These are phyloP conservation scores for Chaetorhynchus papuensis DNA, from an alignment of 2,113 vertebrate genomes.

Conservation along the genomic window DNA sequence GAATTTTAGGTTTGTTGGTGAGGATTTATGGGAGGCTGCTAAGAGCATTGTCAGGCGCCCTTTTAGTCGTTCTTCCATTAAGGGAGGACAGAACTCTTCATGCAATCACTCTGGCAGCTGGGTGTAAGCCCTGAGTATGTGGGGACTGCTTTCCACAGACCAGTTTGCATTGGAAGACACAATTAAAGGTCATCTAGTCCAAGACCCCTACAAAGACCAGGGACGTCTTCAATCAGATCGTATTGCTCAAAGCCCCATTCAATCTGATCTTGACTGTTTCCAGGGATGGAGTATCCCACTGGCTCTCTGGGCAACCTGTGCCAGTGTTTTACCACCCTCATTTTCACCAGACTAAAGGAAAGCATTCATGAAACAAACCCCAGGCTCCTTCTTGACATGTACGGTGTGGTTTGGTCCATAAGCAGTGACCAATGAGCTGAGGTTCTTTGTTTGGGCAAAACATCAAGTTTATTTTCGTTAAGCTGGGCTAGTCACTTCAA, in stretches of 20 bases:
- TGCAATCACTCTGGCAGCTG: not conserved
- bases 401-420: not conserved
- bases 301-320: too few species aligned
- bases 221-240: rapidly evolving
- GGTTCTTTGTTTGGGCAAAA: not conserved
- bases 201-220: not conserved
- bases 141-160: not conserved
- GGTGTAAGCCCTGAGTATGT: not conserved
- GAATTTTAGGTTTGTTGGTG: not conserved
- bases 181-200: not conserved
- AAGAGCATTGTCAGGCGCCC: not conserved
- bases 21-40: not conserved
- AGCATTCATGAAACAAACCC: not conserved
- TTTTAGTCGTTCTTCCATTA: not conserved
- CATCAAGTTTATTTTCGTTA: not conserved
- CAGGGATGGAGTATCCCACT: too few species aligned
- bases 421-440: not conserved
- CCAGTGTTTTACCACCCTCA: not conserved
- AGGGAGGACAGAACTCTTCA: not conserved
- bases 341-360: not conserved
- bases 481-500: not conserved
- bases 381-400: not conserved
- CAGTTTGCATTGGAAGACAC: not conserved
- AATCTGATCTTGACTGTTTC: not conserved
- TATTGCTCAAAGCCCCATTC: not conserved